Evolutionary conservation across 2,888 invertebrate genomes (phyloP), one percentile per base, ranked within the genome.

Genomic region (Diloba caeruleocephala): DNA sequence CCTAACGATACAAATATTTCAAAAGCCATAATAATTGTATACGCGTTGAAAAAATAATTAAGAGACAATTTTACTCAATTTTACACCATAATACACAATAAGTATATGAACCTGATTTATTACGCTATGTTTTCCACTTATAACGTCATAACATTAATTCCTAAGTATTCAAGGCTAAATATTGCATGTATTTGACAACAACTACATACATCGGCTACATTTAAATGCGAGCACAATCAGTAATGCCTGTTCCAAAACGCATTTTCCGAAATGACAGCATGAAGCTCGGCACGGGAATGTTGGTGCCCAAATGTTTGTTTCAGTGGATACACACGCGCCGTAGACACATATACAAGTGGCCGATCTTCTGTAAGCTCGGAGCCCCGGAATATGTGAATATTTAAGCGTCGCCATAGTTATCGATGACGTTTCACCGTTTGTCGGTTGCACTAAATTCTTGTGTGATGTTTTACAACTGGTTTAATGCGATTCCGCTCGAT

Each of bases 71-170:
- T 48, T 28, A 54, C 15, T 36, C 28, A 49, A 52, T 55, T 58
- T 45, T 51, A 54, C 65, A 64, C 46, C 50, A 53, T 58, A 69
- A 49, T 62, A 62, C 51, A 56, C 38, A 51, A 15, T 49, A 41
- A 65, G 28, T 65, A 43, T 69, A 49, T 48, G 46, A 62, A 52
- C 46, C 44, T 21, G 44, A 54, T 58, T 58, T 33, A 42, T 43
- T 38, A 54, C 39, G 46, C 41, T 49, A 56, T 28, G 32, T 38
- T 56, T 52, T 34, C 15, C 49, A 52, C 55, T 48, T 49, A 50
- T 42, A 32, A 45, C 44, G 32, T 34, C 46, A 43, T 45, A 48
- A 59, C 48, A 46, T 71, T 67, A 56, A 45, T 38, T 52, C 36
- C 42, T 59, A 59, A 65, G 38, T 70, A 54, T 38, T 59, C 45